A percentile compares a stretch with the other conserved stretches of the same genome.
Evolutionary conservation across 53 echinoderm and acorn worm genomes (phyloP).

Genomic region (Apostichopus leukothele): DNA sequence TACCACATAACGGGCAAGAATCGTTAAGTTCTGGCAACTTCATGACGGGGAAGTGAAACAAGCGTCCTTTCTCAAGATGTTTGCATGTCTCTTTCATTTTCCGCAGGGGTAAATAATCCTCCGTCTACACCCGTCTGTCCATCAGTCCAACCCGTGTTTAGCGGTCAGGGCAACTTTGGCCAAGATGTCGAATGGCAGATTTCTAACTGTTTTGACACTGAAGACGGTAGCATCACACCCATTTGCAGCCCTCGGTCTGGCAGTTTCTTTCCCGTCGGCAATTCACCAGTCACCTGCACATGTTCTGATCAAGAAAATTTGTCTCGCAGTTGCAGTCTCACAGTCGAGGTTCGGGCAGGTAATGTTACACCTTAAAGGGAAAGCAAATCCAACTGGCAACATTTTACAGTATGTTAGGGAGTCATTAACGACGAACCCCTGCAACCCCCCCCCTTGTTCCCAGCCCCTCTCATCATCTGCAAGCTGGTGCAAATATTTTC

Average conservation of each 20-base stretch:
- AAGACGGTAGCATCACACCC: slow-evolving; percentile 3
- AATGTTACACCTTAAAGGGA: background rate
- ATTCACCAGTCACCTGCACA: background rate
- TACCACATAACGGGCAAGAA: no score
- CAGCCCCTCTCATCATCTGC: no score
- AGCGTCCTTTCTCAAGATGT: no score
- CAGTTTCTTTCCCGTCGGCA: background rate
- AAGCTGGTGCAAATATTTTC: no score
- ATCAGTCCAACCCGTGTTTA: background rate
- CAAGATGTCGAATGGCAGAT: background rate
- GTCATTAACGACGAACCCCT: no score
- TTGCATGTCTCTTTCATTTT: no score
- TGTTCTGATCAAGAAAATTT: background rate
- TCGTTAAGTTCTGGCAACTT: no score
- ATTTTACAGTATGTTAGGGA: no score
- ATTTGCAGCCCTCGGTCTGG: background rate
- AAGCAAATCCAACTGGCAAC: no score
- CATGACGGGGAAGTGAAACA: no score
- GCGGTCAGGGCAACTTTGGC: background rate
- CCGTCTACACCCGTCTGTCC: background rate
- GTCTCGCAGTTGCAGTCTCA: slow-evolving; percentile 10
- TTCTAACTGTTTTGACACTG: background rate
- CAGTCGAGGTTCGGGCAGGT: background rate
- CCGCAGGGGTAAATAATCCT: background rate
- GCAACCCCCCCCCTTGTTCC: no score